Evolutionary conservation across 2,888 invertebrate species (phyloP), one percentile per base, ranked within the genome.

Genomic region (Punctoribates punctum): DNA sequence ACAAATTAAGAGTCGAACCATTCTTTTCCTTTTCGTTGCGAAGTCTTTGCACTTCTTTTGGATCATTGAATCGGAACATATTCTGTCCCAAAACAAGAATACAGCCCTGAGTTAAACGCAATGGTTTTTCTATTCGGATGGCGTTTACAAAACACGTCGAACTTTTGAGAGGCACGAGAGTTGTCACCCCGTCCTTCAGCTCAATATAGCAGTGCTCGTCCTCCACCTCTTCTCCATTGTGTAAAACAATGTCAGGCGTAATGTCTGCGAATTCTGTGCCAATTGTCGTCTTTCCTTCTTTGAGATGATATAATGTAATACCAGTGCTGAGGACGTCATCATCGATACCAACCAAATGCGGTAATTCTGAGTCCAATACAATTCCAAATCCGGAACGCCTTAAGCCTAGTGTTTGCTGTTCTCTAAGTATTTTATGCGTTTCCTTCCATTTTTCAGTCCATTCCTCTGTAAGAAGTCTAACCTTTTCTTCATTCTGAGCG

Each of bases 341-440:
- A 82, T 94, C 94, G 79, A 95, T 94, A 46, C 93, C 93, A 73
- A 95, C 91, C 6, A 96, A 88, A 85, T 96, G 95, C 0, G 95
- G 95, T 87, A 92, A 90, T 82, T 94, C 93, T 0, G 94, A 94
- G 84, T 94, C 93, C 73, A 94, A 85, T 1, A 94, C 92, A 0
- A 94, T 93, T 0, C 95, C 95, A 0, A 91, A 88, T 62, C 78
- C 81, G 77, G 93, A 91, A 85, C 94, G 94, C 60, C 94, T 86
- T 76, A 95, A 85, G 0, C 93, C 94, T 34, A 94, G 85, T 5
- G 93, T 92, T 82, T 91, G 90, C 84, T 94, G 93, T 82, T 95
- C 94, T 82, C 93, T 90, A 48, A 93, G 85, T 80, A 94, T 94
- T 81, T 90, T 90, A 83, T 94, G 93, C 0, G 94, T 93, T 74